Percentiles rank a stretch among this genome's conserved stretches.
These are phyloP conservation scores for Conus canariensis DNA, from an alignment of 2,888 invertebrate species.

Conservation along the genomic window DNA sequence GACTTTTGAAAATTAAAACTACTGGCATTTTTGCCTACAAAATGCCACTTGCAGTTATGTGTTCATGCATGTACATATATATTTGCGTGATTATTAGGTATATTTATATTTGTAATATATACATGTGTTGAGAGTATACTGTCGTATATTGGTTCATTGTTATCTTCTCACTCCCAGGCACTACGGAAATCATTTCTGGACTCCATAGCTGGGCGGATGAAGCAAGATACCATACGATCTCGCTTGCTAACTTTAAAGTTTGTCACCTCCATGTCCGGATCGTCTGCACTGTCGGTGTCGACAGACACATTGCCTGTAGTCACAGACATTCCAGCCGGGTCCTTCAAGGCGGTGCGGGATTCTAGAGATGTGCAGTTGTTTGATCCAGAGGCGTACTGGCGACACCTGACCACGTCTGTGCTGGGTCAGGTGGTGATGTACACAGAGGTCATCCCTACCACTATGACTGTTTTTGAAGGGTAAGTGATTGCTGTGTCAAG, in stretches of 20 bases:
- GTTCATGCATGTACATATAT: too few relatives aligned
- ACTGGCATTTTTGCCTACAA: too few relatives aligned
- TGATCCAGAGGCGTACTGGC: slow-evolving; percentile 59
- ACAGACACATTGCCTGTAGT: slow-evolving; percentile 58
- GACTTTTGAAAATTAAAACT: too few relatives aligned
- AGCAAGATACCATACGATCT: slow-evolving; percentile 60
- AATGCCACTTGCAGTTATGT: too few relatives aligned
- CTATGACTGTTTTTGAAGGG: slow-evolving; percentile 85
- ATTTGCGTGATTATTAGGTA: background rate
- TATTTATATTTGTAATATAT: too few relatives aligned
- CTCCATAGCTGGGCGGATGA: slow-evolving; percentile 56
- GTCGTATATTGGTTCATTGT: background rate
- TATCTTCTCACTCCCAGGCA: background rate
- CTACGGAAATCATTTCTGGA: slow-evolving; percentile 48
- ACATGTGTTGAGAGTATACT: too few relatives aligned
- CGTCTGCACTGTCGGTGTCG: slow-evolving; percentile 24
- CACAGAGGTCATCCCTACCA: slow-evolving; percentile 88
- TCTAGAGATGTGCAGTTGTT: slow-evolving; percentile 52
- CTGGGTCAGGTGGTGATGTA: slow-evolving; percentile 92
- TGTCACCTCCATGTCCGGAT: slow-evolving; percentile 17
- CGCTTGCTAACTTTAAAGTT: slow-evolving; percentile 62
- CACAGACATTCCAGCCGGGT: slow-evolving; percentile 28
- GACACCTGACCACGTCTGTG: slow-evolving; percentile 84
- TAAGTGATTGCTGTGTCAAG: slow-evolving; percentile 55
- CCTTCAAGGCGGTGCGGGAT: slow-evolving; percentile 35